Conservation (phyloP, 2,888 invertebrate genomes). For the Andrena hattorfiana region DNA sequence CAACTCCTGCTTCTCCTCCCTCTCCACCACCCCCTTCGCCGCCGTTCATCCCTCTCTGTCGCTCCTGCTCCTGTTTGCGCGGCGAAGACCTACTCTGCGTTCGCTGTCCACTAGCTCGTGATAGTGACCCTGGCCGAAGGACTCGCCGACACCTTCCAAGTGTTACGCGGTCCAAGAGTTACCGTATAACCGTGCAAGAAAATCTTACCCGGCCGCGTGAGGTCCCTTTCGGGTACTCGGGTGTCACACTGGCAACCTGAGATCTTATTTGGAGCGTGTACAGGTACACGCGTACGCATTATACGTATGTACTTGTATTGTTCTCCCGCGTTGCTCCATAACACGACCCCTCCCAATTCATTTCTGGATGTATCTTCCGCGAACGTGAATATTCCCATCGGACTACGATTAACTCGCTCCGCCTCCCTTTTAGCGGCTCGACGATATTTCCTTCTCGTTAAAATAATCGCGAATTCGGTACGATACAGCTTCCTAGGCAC, state of each 20-base stretch:
- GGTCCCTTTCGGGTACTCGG: conserved; percentile 78
- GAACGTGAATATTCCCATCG: not conserved
- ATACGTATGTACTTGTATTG: conserved; percentile 28
- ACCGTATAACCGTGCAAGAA: conserved; percentile 73
- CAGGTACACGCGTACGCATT: conserved; percentile 36
- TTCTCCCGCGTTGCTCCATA: conserved; percentile 23
- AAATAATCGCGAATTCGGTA: no score
- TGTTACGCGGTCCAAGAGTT: conserved; percentile 76
- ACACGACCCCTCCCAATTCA: conserved; percentile 31
- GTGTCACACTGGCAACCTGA: conserved; percentile 78
- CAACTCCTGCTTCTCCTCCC: not conserved
- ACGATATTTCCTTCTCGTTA: no score
- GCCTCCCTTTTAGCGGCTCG: no score
- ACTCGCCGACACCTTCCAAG: conserved; percentile 81
- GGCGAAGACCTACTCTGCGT: conserved; percentile 69
- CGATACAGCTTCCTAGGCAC: no score
- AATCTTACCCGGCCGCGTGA: conserved; percentile 74
- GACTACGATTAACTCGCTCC: not conserved
- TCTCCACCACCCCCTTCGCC: not conserved
- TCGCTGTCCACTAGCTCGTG: conserved; percentile 61
- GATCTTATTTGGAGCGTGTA: conserved; percentile 74
- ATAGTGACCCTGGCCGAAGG: conserved; percentile 68
- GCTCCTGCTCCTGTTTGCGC: conserved; percentile 26
- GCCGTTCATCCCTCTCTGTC: conserved; percentile 9
- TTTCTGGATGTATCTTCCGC: conserved; percentile 30